Percentiles rank a stretch among this genome's conserved stretches.
These are phyloP conservation scores for Caenorhabditis latens DNA, from an alignment of 1,140 invertebrate genomes.

Conservation along the genomic window DNA sequence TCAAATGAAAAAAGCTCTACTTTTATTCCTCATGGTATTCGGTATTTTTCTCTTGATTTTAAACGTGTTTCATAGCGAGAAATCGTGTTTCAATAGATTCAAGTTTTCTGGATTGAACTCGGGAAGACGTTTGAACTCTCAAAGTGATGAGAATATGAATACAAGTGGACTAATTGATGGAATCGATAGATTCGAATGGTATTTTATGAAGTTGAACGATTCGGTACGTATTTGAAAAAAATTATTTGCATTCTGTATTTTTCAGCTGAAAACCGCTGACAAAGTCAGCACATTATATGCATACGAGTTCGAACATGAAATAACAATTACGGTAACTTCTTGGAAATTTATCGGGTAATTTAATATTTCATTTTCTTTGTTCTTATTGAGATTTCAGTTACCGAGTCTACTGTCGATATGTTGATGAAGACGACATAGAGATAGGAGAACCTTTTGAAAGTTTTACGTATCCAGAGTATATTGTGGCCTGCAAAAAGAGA, in stretches of 20 bases:
- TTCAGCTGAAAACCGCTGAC: neutral
- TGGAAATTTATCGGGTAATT: neutral
- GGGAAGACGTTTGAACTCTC: too few relatives aligned
- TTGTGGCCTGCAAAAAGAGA: neutral
- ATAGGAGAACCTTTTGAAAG: constrained; percentile 1
- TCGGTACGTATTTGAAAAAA: neutral
- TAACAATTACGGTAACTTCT: neutral
- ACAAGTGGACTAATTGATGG: neutral
- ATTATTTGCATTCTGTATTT: neutral
- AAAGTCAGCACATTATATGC: neutral
- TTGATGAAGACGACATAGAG: neutral
- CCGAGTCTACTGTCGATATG: neutral
- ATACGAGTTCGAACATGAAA: constrained; percentile 1
- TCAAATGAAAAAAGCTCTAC: too few relatives aligned
- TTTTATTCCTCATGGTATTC: too few relatives aligned
- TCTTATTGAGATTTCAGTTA: neutral
- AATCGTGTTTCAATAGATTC: too few relatives aligned
- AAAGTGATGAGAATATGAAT: too few relatives aligned
- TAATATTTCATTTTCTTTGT: too few relatives aligned
- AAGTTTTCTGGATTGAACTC: too few relatives aligned
- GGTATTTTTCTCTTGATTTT: too few relatives aligned
- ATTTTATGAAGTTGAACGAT: neutral
- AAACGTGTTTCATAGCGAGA: too few relatives aligned
- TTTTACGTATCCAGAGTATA: constrained; percentile 1
- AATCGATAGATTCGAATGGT: neutral